Percentiles rank a stretch among this genome's conserved stretches.
Conservation (phyloP, 2,888 invertebrate species). For the Zeuzera pyrina region DNA sequence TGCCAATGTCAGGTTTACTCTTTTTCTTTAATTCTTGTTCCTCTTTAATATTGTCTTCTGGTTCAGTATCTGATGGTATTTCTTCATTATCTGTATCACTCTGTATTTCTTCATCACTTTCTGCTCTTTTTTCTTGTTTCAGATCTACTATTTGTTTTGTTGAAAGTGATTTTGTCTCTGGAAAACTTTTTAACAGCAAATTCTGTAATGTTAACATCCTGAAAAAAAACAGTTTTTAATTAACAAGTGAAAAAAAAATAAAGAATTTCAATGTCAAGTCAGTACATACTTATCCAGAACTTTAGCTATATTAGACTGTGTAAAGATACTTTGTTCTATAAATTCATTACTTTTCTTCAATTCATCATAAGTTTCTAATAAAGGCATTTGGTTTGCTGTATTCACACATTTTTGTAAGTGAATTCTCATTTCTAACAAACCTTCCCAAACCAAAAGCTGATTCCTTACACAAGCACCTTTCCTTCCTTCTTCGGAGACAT, state of each 20-base stretch:
- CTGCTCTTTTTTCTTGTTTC: slow-evolving; percentile 35
- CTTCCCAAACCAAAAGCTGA: slow-evolving; percentile 87
- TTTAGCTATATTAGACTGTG: slow-evolving; percentile 67
- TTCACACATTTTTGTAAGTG: slow-evolving; percentile 87
- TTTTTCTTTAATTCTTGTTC: slow-evolving; percentile 21
- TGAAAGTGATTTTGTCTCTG: slow-evolving; percentile 77
- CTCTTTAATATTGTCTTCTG: slow-evolving; percentile 38
- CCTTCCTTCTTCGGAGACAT: slow-evolving; percentile 71
- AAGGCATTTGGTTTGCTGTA: slow-evolving; percentile 85
- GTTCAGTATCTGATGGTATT: slow-evolving; percentile 76
- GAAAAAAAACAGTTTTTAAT: slow-evolving; percentile 22
- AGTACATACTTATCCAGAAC: slow-evolving; percentile 75
- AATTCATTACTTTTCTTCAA: slow-evolving; percentile 67
- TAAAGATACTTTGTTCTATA: slow-evolving; percentile 56
- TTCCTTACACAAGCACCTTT: slow-evolving; percentile 80
- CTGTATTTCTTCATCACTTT: slow-evolving; percentile 56
- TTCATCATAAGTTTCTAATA: slow-evolving; percentile 64
- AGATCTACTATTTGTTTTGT: slow-evolving; percentile 26
- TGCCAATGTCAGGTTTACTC: slow-evolving; percentile 24
- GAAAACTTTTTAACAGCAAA: slow-evolving; percentile 73
- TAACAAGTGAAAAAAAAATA: slow-evolving; percentile 4
- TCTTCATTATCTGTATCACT: slow-evolving; percentile 76
- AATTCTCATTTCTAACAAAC: slow-evolving; percentile 87
- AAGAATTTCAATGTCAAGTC: background rate
- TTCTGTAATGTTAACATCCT: slow-evolving; percentile 54